Conservation (phyloP, 2,888 invertebrate species). For the Tanytarsus gracilentus region DNA sequence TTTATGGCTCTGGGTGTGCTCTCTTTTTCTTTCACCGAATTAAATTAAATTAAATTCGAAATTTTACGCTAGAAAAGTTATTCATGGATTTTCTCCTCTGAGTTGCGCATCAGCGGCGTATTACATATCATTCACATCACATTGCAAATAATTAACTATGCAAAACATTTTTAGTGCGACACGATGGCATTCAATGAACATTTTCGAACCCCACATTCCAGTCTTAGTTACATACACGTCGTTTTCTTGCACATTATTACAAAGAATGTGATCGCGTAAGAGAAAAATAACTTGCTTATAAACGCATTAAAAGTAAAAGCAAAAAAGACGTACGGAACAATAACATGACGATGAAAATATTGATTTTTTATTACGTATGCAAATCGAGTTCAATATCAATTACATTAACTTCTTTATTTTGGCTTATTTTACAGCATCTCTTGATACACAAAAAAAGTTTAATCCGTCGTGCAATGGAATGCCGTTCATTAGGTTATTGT, state of each 20-base stretch:
- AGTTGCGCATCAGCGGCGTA: too few species aligned
- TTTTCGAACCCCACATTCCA: conserved; percentile 10
- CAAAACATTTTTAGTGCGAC: background rate
- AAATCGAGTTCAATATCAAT: conserved; percentile 11
- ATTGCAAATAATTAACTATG: conserved; percentile 10
- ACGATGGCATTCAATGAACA: conserved; percentile 9
- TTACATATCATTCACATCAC: too few species aligned
- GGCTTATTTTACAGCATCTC: background rate
- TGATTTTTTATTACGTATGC: conserved; percentile 1
- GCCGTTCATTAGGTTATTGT: conserved; percentile 14
- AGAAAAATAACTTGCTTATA: too few species aligned
- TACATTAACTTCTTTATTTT: conserved; percentile 1
- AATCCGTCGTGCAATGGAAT: background rate
- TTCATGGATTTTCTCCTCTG: too few species aligned
- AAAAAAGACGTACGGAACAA: background rate
- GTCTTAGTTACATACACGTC: background rate
- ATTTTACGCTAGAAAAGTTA: too few species aligned
- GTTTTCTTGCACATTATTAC: background rate
- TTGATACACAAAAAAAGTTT: background rate
- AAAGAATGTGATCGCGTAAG: too few species aligned
- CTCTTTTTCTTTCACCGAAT: background rate
- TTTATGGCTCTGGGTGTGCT: background rate
- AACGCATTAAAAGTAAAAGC: background rate
- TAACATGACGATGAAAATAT: background rate
- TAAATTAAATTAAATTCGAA: too few species aligned